Percentiles rank a stretch among this genome's conserved stretches.
These are phyloP conservation scores for Lymantria monacha DNA, from an alignment of 2,888 invertebrate genomes.

Conservation along the genomic window DNA sequence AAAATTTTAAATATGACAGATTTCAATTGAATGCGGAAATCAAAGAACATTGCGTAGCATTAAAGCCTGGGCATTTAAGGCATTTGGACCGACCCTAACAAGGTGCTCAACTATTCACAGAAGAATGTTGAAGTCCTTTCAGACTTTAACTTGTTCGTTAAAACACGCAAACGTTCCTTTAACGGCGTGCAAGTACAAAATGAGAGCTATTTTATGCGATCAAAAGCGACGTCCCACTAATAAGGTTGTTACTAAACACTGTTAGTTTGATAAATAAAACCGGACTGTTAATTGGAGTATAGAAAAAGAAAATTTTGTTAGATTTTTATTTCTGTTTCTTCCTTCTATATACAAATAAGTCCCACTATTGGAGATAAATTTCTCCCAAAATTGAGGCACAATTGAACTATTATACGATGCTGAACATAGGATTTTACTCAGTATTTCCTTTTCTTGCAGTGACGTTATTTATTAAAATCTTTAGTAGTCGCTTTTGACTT, in stretches of 20 bases:
- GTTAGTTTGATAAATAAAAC: conserved; percentile 31
- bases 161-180: conserved; percentile 58
- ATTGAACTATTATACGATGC: too few species aligned
- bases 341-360: too few species aligned
- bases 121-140: conserved; percentile 60
- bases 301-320: conserved; percentile 8
- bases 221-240: conserved; percentile 52
- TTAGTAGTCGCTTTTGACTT: too few species aligned
- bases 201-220: conserved; percentile 58
- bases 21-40: conserved; percentile 32
- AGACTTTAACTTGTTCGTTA: conserved; percentile 65
- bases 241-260: conserved; percentile 47
- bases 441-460: too few species aligned
- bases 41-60: conserved; percentile 39
- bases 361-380: too few species aligned
- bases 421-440: too few species aligned
- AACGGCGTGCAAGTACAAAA: conserved; percentile 39
- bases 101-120: conserved; percentile 64
- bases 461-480: too few species aligned
- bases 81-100: conserved; percentile 68
- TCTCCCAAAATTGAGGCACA: too few species aligned
- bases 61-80: conserved; percentile 61
- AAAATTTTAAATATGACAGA: too few species aligned
- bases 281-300: conserved; percentile 40
- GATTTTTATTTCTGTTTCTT: neutral